Evolutionary conservation across 2,888 invertebrate species (phyloP).

Genomic region (Gandaritis pyraliata): DNA sequence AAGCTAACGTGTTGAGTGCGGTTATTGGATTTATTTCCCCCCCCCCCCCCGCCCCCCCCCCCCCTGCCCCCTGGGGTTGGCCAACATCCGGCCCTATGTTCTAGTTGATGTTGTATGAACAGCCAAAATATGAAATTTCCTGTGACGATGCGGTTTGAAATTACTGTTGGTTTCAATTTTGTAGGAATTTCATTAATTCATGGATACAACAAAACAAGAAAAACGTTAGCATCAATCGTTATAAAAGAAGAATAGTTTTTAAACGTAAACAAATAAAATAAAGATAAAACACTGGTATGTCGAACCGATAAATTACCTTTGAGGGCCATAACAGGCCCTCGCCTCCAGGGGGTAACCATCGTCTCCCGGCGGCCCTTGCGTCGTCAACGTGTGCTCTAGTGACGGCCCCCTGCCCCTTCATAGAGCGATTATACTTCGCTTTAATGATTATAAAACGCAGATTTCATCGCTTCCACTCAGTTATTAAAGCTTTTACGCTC

Average conservation of each 20-base stretch:
- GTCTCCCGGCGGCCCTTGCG: constrained; percentile 10
- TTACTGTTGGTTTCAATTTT: neutral
- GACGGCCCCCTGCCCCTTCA: constrained; percentile 9
- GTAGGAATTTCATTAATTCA: too few relatives aligned
- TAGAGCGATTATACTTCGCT: constrained; percentile 16
- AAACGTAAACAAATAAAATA: too few relatives aligned
- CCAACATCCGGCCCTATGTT: constrained; percentile 18
- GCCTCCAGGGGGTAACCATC: constrained; percentile 15
- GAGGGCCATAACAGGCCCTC: too few relatives aligned
- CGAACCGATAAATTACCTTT: too few relatives aligned
- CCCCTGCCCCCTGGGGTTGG: too few relatives aligned
- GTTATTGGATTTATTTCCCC: constrained; percentile 47
- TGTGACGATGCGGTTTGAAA: constrained; percentile 1
- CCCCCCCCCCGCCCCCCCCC: constrained; percentile 6
- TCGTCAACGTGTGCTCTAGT: constrained; percentile 7
- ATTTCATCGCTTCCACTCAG: constrained; percentile 20
- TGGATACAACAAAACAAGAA: too few relatives aligned
- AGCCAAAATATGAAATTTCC: constrained; percentile 15
- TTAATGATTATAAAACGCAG: constrained; percentile 28
- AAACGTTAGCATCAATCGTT: too few relatives aligned
- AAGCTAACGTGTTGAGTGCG: constrained; percentile 46
- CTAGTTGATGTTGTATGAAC: constrained; percentile 13
- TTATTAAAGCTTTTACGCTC: constrained; percentile 27
- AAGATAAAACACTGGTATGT: too few relatives aligned
- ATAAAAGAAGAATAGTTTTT: too few relatives aligned